Base-by-base conservation (phyloP, 1,140 invertebrate species). In the Eumeta japonica region DNA sequence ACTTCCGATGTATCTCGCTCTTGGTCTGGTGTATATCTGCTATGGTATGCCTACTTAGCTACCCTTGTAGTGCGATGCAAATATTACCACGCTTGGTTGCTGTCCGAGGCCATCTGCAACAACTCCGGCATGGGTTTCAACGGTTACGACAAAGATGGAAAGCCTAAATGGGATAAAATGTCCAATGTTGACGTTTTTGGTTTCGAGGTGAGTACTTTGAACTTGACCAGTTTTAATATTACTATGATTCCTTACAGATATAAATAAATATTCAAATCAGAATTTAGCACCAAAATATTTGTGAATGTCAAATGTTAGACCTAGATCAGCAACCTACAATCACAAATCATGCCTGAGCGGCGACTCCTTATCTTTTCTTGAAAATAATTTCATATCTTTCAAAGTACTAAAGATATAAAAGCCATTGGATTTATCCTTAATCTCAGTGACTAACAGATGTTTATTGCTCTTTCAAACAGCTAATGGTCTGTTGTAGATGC, bases 1-100 rank as follows among this genome's bases (percentile, higher is more conserved):
- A 48, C 59, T 10, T 74, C 68, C 1, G 70, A 76, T 41, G 64
- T 68, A 9, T 63, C 70, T 0, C 56, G 57, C 0, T 53, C 65
- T 10, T 77, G 75, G 75, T 77, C 75, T 0, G 60, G 57, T 0
- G 17, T 73, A n/a, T 85, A 86, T 45, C 83, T 88, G 62, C 72
- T 88, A 16, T 83, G 86, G 77, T 97, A 89, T 71, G 78, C 94
- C 39, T 81, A 88, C 51, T 70, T 90, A 24, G 79, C 83, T 12
- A 90, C 90, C 16, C 81, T 89, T 45, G 73, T 89, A 20, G 84
- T 86, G 39, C 82, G 93, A 41, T 88, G 88, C 59, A 97, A 97
- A 74, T 98, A 98, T 77, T 98, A 98, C 73, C 91, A 95, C 62
- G 96, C 94, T 2, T 98, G 95, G 94, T 79, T 92, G 19, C 76